These are phyloP conservation scores for Bungarus multicinctus DNA, from an alignment of 2,113 vertebrate species.

Conservation along the genomic window DNA sequence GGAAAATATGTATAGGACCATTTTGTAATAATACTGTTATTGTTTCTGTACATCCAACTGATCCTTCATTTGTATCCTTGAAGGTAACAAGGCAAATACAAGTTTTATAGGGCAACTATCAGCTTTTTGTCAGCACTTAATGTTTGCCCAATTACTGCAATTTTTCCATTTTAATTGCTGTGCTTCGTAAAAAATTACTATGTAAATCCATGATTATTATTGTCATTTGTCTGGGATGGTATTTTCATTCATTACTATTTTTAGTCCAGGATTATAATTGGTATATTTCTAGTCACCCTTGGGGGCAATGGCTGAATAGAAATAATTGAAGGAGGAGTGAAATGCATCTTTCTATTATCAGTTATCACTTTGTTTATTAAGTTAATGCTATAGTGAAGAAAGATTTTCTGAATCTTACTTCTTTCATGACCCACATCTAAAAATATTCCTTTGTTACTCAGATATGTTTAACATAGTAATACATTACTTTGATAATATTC, in stretches of 20 bases:
- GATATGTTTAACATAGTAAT: neutral
- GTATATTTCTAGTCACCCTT: neutral
- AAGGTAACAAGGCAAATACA: constrained; percentile 18
- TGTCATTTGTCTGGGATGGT: neutral
- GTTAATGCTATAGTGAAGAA: neutral
- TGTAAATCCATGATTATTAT: neutral
- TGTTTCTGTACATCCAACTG: neutral
- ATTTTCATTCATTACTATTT: neutral
- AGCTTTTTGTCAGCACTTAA: constrained; percentile 12
- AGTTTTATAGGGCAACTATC: constrained; percentile 7
- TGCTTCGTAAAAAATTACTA: constrained; percentile 16
- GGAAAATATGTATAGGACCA: neutral
- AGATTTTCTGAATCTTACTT: neutral
- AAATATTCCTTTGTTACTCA: neutral
- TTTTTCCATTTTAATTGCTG: constrained; percentile 4
- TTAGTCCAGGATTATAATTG: constrained; percentile 1
- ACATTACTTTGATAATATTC: neutral
- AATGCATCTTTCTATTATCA: constrained; percentile 5
- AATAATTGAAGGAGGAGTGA: neutral
- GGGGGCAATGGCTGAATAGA: neutral
- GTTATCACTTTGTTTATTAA: neutral
- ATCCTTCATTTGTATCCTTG: neutral
- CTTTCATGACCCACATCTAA: neutral
- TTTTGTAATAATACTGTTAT: constrained; percentile 23
- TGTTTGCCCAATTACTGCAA: constrained; percentile 3